Conservation (phyloP, 2,113 vertebrate species). For the Marmota flaviventris region DNA sequence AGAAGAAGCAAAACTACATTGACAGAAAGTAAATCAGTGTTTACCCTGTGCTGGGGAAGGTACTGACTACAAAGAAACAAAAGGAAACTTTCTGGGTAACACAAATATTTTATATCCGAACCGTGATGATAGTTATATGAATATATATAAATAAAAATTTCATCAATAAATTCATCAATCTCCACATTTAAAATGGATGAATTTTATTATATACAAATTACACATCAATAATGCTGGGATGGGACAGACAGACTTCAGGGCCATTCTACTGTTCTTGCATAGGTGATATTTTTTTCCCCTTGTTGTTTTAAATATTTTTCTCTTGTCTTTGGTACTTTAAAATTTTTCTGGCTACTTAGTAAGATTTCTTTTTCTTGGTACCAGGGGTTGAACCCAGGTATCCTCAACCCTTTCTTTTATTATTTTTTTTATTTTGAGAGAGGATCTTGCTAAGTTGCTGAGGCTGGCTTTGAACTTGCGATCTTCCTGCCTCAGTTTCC, state of each 20-base stretch:
- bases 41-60: neutral
- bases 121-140: neutral
- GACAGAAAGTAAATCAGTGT: neutral
- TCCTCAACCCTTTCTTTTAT: too few species aligned
- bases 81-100: neutral
- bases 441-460: too few species aligned
- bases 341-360: neutral
- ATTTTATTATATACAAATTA: neutral
- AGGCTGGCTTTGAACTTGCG: too few species aligned
- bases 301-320: neutral
- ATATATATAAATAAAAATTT: neutral
- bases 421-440: too few species aligned
- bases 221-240: neutral
- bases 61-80: neutral
- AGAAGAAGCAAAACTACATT: slow-evolving; percentile 4
- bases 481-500: too few species aligned
- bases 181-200: neutral
- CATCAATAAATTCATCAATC: neutral
- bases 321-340: neutral
- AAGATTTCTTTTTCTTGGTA: neutral
- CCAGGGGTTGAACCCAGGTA: too few species aligned
- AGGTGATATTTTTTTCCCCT: neutral
- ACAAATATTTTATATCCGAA: slow-evolving; percentile 10
- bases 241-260: neutral
- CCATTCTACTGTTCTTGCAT: neutral